Percentiles rank a stretch among this genome's conserved stretches.
These are phyloP conservation scores for Indicator indicator DNA, from an alignment of 2,113 vertebrate genomes.

Conservation along the genomic window DNA sequence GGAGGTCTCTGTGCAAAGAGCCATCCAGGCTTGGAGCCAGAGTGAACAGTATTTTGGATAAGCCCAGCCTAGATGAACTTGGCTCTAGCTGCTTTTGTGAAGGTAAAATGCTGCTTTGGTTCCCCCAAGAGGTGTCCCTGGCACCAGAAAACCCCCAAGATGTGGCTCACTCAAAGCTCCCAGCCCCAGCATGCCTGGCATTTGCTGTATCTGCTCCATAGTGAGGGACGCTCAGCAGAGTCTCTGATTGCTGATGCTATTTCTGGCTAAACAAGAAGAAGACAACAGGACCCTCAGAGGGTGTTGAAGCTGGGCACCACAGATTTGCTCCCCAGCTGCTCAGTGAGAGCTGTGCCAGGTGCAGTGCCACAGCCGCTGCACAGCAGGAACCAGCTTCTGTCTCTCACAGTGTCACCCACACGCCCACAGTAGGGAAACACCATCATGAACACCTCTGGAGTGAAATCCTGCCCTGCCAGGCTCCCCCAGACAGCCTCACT, in stretches of 20 bases:
- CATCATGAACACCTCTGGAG: rapidly evolving
- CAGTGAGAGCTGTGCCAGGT: background rate
- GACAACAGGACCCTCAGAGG: background rate
- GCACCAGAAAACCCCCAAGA: background rate
- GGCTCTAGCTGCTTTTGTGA: background rate
- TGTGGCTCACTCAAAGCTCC: background rate
- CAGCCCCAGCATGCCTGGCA: rapidly evolving
- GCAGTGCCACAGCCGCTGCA: rapidly evolving
- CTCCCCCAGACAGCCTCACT: rapidly evolving
- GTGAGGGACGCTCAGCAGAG: background rate
- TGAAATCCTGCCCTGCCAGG: background rate
- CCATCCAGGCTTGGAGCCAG: rapidly evolving
- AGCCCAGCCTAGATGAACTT: background rate
- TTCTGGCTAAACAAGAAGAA: background rate
- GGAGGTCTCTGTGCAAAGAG: rapidly evolving
- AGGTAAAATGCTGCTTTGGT: background rate
- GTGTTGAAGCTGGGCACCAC: background rate
- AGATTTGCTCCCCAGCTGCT: background rate
- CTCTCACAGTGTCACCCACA: rapidly evolving
- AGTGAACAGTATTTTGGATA: background rate
- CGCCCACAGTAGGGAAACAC: background rate
- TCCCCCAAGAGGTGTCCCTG: background rate
- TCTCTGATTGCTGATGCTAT: rapidly evolving
- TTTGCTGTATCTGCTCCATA: background rate
- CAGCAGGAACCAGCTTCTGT: background rate